These are phyloP conservation scores for Clarias macrocephalus DNA, from an alignment of 2,113 vertebrate species.

Conservation along the genomic window DNA sequence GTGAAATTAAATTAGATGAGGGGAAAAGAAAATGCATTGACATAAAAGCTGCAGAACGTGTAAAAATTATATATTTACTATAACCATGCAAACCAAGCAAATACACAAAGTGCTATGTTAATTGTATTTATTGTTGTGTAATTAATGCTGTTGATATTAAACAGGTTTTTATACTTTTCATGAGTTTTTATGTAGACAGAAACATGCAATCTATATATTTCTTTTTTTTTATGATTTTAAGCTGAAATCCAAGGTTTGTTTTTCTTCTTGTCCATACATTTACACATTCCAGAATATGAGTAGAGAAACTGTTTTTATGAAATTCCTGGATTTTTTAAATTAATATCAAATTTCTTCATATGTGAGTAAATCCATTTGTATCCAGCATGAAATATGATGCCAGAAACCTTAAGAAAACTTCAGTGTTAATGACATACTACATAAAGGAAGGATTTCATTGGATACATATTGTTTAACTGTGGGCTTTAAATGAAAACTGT, in stretches of 20 bases:
- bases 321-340: neutral
- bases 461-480: neutral
- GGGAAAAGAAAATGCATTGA: too few relatives aligned
- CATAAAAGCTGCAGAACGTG: too few relatives aligned
- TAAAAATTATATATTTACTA: too few relatives aligned
- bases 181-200: too few relatives aligned
- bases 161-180: too few relatives aligned
- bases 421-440: neutral
- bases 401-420: neutral
- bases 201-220: too few relatives aligned
- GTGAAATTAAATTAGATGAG: too few relatives aligned
- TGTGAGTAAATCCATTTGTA: neutral
- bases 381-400: neutral
- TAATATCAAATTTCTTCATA: neutral
- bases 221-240: neutral
- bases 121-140: too few relatives aligned
- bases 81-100: too few relatives aligned
- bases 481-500: neutral
- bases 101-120: too few relatives aligned
- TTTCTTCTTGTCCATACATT: neutral
- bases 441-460: neutral
- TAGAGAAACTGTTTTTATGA: neutral
- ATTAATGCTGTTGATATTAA: too few relatives aligned
- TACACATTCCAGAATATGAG: neutral
- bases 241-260: neutral